Percentiles rank a stretch among this genome's conserved stretches.
Evolutionary conservation across 2,888 invertebrate species (phyloP).

Genomic region (Temnothorax rugatulus): DNA sequence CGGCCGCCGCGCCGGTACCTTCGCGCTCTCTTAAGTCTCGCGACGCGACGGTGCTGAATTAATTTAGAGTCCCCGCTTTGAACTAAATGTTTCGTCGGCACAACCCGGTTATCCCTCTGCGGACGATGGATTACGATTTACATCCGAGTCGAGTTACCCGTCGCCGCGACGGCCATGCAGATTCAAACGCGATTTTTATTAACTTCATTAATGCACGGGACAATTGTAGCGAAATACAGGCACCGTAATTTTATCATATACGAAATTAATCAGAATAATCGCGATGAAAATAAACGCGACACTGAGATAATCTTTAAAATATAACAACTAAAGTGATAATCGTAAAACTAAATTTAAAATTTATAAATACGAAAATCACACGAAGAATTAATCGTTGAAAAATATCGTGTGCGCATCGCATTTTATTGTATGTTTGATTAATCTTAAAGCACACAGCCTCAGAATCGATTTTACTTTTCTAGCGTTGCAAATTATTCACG

Average conservation of each 20-base stretch:
- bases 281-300: background rate
- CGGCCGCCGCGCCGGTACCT: background rate
- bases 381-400: background rate
- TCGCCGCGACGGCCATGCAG: background rate
- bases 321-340: background rate
- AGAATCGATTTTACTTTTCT: constrained; percentile 25
- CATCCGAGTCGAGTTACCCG: background rate
- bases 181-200: constrained; percentile 24
- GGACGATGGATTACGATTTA: constrained; percentile 17
- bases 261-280: background rate
- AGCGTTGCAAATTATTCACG: constrained; percentile 77
- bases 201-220: background rate
- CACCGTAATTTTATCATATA: background rate
- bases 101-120: constrained; percentile 20
- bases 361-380: background rate
- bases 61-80: constrained; percentile 29
- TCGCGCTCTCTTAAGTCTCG: constrained; percentile 33
- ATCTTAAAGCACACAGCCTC: background rate
- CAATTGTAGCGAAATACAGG: background rate
- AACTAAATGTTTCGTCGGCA: constrained; percentile 32
- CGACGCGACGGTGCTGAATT: constrained; percentile 26
- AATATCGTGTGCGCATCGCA: background rate
- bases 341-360: background rate
- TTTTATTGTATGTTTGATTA: background rate
- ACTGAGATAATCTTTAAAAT: background rate